These are phyloP conservation scores for Atopsyche davidsoni DNA, from an alignment of 1,140 invertebrate genomes.

Conservation along the genomic window DNA sequence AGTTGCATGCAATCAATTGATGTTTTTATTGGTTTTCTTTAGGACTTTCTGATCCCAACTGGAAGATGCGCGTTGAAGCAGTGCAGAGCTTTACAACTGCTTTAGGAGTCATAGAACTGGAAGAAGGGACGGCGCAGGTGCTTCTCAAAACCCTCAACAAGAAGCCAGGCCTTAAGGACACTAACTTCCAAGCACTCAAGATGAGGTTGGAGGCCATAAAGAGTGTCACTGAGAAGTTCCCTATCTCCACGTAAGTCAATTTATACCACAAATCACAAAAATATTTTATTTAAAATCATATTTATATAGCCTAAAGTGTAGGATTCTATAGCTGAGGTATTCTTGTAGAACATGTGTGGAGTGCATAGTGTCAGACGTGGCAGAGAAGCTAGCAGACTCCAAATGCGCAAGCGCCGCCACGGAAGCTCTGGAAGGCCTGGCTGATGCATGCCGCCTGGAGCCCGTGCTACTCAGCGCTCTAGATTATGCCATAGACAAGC, in stretches of 20 bases:
- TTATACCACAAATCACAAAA: background rate
- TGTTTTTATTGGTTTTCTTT: constrained; percentile 35
- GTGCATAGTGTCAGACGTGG: constrained; percentile 70
- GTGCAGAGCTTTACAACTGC: constrained; percentile 66
- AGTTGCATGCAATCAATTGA: too few species aligned
- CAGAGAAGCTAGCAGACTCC: constrained; percentile 78
- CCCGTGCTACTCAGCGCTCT: constrained; percentile 66
- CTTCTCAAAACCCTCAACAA: constrained; percentile 68
- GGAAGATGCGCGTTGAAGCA: constrained; percentile 78
- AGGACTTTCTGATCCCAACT: constrained; percentile 72
- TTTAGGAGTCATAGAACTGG: constrained; percentile 55
- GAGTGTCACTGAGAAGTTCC: constrained; percentile 68
- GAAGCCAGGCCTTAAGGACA: constrained; percentile 89
- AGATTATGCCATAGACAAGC: constrained; percentile 66
- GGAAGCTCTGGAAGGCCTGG: constrained; percentile 67
- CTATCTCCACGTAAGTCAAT: constrained; percentile 56
- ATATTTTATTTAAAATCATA: too few species aligned
- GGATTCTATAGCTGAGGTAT: too few species aligned
- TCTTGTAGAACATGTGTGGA: constrained; percentile 64
- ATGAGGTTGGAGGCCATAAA: constrained; percentile 72
- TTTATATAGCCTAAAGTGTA: too few species aligned
- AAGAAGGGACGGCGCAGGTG: constrained; percentile 67
- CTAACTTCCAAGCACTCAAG: constrained; percentile 90
- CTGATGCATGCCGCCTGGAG: constrained; percentile 72
- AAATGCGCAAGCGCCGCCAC: constrained; percentile 68